Evolutionary conservation across 2,113 vertebrate species (phyloP).

Genomic region (Scalopus aquaticus): DNA sequence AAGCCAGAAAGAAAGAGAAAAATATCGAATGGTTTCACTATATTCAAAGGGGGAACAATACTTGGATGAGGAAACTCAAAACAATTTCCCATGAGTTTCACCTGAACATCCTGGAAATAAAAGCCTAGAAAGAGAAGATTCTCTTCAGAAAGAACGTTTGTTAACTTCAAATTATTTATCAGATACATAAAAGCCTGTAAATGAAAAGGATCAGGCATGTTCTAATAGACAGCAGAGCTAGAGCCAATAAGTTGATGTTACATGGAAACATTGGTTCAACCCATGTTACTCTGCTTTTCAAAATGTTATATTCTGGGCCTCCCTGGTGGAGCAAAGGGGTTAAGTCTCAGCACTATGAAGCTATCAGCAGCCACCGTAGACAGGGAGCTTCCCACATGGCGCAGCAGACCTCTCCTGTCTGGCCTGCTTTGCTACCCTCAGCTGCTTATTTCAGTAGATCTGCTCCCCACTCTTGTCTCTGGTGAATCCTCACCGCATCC

Average conservation of each 20-base stretch:
- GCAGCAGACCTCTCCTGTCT: no score
- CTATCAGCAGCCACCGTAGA: no score
- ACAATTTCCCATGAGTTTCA: not conserved
- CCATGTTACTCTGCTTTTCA: not conserved
- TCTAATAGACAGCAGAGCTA: not conserved
- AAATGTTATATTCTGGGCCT: not conserved
- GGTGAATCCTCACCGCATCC: no score
- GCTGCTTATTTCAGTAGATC: no score
- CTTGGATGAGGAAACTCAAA: constrained; percentile 22
- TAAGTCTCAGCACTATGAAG: no score
- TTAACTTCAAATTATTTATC: not conserved
- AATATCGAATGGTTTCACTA: no score
- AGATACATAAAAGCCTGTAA: not conserved
- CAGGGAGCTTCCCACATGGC: no score
- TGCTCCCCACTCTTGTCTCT: no score
- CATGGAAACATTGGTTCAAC: not conserved
- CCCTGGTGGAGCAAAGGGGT: no score
- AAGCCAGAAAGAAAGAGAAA: no score
- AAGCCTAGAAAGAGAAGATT: constrained; percentile 17
- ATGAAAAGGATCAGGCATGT: not conserved
- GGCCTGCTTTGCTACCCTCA: no score
- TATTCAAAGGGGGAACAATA: not conserved
- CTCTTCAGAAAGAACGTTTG: not conserved
- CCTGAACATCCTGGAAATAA: not conserved
- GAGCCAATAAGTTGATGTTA: not conserved